Percentiles rank a stretch among this genome's conserved stretches.
phyloP scores from a whole-genome alignment of 2,797 vertebrate genomes.

The Distichodus sexfasciatus region DNA sequence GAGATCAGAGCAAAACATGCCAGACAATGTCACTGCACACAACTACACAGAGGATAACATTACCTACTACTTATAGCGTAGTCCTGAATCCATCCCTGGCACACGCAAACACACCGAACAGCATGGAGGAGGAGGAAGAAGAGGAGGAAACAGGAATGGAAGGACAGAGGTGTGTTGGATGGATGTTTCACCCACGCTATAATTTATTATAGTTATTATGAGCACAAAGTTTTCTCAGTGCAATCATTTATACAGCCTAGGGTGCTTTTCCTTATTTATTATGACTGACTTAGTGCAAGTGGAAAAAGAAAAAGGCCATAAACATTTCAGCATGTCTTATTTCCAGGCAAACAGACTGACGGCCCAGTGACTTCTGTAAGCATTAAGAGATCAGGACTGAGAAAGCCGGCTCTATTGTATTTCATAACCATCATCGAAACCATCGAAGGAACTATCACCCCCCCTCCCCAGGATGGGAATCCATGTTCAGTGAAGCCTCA shows the following conservation, averaged over 20 bases:
- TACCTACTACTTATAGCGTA: conserved; percentile 58
- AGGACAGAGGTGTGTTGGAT: conserved; percentile 9
- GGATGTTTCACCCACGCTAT: not conserved
- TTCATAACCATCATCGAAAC: conserved; percentile 30
- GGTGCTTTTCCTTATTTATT: not conserved
- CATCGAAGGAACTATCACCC: conserved; percentile 17
- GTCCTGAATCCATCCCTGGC: conserved; percentile 40
- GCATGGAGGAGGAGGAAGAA: conserved; percentile 36
- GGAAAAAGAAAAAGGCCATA: not conserved
- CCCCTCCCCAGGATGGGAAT: conserved; percentile 30
- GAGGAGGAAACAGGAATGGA: conserved; percentile 18
- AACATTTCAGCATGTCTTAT: not conserved
- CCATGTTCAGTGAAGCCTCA: conserved; percentile 26
- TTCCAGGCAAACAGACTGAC: not conserved
- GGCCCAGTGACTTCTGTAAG: conserved; percentile 9
- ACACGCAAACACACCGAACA: conserved; percentile 54
- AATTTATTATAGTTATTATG: not conserved
- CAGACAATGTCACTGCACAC: conserved; percentile 70
- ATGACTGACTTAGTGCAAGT: not conserved
- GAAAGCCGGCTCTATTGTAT: conserved; percentile 25
- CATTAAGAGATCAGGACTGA: conserved; percentile 19
- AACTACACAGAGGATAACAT: conserved; percentile 62
- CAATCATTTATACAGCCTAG: not conserved
- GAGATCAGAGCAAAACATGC: conserved; percentile 76
- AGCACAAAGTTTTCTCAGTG: not conserved